Conservation (phyloP, 2,888 invertebrate genomes). For the Tachina grossa region DNA sequence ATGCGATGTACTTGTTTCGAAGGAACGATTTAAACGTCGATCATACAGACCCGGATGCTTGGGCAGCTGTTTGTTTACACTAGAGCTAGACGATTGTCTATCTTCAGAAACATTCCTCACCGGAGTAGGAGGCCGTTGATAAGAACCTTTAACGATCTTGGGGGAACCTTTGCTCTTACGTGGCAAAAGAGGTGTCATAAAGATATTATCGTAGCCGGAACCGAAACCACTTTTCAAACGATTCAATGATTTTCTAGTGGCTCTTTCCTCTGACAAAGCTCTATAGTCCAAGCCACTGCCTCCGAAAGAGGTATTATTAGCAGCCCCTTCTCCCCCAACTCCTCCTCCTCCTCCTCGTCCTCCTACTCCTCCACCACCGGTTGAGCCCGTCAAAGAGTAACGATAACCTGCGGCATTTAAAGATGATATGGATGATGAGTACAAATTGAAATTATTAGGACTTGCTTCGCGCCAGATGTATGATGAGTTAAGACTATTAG, state of each 20-base stretch:
- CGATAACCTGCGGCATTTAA: slow-evolving; percentile 75
- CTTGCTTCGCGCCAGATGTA: slow-evolving; percentile 83
- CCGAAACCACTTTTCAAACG: slow-evolving; percentile 82
- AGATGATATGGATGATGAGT: slow-evolving; percentile 82
- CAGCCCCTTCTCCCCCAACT: background rate
- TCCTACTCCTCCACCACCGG: slow-evolving; percentile 34
- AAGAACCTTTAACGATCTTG: slow-evolving; percentile 73
- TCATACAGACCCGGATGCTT: slow-evolving; percentile 81
- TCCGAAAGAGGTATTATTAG: slow-evolving; percentile 12
- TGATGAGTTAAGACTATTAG: slow-evolving; percentile 82
- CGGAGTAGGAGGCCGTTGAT: slow-evolving; percentile 70
- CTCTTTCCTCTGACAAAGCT: slow-evolving; percentile 80
- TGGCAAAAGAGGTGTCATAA: slow-evolving; percentile 81
- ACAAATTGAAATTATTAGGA: slow-evolving; percentile 83
- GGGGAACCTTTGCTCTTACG: slow-evolving; percentile 80
- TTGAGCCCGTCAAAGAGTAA: slow-evolving; percentile 72
- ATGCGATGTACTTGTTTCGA: slow-evolving; percentile 80
- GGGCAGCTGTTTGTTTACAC: slow-evolving; percentile 71
- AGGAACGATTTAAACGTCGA: slow-evolving; percentile 82
- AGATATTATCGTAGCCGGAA: slow-evolving; percentile 82
- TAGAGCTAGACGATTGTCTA: slow-evolving; percentile 68
- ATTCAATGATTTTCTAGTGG: slow-evolving; percentile 80
- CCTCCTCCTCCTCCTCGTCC: slow-evolving; percentile 36
- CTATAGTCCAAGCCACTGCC: slow-evolving; percentile 76
- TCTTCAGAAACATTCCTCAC: slow-evolving; percentile 75